Conservation (phyloP, 2,113 vertebrate species). For the Xerus inauris region DNA sequence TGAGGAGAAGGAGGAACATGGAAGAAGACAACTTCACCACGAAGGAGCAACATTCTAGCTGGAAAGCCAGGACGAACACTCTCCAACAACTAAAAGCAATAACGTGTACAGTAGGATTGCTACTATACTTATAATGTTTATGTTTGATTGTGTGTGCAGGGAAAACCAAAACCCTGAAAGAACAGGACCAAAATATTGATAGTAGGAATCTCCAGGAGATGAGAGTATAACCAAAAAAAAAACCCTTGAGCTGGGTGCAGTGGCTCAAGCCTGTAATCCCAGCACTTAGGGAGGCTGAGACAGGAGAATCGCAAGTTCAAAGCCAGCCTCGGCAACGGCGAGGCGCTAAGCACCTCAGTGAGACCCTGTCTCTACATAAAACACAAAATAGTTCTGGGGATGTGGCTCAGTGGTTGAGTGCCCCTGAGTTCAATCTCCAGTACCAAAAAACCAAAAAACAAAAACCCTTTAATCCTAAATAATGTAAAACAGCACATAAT, state of each 20-base stretch:
- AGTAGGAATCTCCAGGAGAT: not conserved
- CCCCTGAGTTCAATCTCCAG: too few species aligned
- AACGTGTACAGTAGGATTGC: rapidly evolving
- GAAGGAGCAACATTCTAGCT: not conserved
- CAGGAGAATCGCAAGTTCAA: too few species aligned
- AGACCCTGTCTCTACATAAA: too few species aligned
- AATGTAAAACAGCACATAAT: not conserved
- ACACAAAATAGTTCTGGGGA: too few species aligned
- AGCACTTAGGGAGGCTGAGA: too few species aligned
- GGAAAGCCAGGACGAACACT: not conserved
- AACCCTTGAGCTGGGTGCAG: too few species aligned
- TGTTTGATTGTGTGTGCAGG: not conserved
- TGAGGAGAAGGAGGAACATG: not conserved
- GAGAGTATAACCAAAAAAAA: not conserved
- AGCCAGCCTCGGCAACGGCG: too few species aligned
- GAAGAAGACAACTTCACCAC: not conserved
- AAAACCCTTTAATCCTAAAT: not conserved
- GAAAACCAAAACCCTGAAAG: not conserved
- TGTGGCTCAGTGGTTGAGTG: too few species aligned
- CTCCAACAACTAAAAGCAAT: not conserved
- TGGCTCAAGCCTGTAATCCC: too few species aligned
- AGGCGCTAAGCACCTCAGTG: too few species aligned
- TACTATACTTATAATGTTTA: not conserved
- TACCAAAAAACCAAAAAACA: too few species aligned
- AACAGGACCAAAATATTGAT: not conserved